Evolutionary conservation across 2,888 invertebrate genomes (phyloP), one percentile per base, ranked within the genome.

Genomic region (Sinopyrophorus schimmeli): DNA sequence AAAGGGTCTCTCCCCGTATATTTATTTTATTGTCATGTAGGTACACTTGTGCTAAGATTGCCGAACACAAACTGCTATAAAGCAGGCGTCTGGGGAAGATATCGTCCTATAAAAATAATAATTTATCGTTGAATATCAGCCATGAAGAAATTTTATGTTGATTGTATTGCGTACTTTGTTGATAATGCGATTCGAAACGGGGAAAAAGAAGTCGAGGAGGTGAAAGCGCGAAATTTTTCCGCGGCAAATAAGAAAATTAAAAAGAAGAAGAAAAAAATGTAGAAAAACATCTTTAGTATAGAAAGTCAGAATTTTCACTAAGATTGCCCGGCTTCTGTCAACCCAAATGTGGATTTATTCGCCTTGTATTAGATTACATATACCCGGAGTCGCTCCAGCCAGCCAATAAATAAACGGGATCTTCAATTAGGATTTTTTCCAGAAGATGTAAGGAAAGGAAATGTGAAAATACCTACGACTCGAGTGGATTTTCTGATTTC

Each of bases 341-440:
- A 72, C 69, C 71, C 68, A 74, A 75, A 75, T 74, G 73, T 72
- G 74, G 74, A 75, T 75, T 75, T 75, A 75, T 75, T 72, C 70
- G 69, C 71, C 67, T 70, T 66, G 71, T 73, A 74, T 74, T 74
- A 73, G 74, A 75, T 75, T 75, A 75, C 74, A 74, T 68, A 72
- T 71, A 68, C 68, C 71, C 68, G 62, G 63, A 63, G 67, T 63
- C 61, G 66, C 64, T 63, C 61, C 65, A 63, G 64, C 64, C 61
- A 62, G 58, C 68, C 70, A 68, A 70, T 70, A 70, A 71, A 71
- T 71, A 71, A 69, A 66, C 68, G 62, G 68, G 66, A 69, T 67
- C 70, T 69, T 69, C 70, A 70, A 70, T 70, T 70, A 70, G 68
- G 69, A 66, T 64, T 68, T 66, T 65, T 66, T 65, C 57, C 55